phyloP scores from a whole-genome alignment of 2,888 invertebrate species.

The Proisotoma minuta region DNA sequence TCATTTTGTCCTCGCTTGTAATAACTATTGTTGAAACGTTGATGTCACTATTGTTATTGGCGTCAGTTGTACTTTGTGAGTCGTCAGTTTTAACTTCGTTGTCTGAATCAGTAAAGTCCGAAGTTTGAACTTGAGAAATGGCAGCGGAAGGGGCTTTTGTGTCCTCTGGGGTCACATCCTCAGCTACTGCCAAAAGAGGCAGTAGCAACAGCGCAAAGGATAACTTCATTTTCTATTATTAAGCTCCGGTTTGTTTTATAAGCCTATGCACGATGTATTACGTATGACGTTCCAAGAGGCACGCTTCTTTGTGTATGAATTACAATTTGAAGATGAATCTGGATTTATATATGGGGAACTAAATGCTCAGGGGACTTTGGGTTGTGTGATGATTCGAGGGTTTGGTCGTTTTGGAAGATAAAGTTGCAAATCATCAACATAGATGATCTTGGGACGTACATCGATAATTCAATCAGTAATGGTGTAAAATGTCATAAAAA shows the following conservation, averaged over 20 bases:
- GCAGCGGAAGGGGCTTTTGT: conserved; percentile 8
- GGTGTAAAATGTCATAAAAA: background rate
- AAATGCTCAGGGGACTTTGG: no score
- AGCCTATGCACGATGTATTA: no score
- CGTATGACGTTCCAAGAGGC: no score
- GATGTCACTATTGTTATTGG: background rate
- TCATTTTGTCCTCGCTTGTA: background rate
- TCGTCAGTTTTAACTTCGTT: conserved; percentile 10
- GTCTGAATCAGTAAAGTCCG: background rate
- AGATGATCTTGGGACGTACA: background rate
- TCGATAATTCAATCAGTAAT: conserved; percentile 3
- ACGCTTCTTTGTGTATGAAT: no score
- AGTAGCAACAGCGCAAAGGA: background rate
- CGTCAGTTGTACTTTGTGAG: conserved; percentile 4
- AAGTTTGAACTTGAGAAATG: conserved; percentile 14
- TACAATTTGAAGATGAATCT: background rate
- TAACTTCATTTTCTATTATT: background rate
- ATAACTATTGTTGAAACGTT: no score
- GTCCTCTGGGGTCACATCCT: conserved; percentile 10
- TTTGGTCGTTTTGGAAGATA: no score
- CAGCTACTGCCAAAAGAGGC: conserved; percentile 14
- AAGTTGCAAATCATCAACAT: background rate
- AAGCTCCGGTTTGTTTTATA: background rate
- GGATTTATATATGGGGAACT: background rate
- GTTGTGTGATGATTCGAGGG: no score